Base-by-base conservation (phyloP, 2,888 invertebrate genomes). In the Leucophora obtusa region DNA sequence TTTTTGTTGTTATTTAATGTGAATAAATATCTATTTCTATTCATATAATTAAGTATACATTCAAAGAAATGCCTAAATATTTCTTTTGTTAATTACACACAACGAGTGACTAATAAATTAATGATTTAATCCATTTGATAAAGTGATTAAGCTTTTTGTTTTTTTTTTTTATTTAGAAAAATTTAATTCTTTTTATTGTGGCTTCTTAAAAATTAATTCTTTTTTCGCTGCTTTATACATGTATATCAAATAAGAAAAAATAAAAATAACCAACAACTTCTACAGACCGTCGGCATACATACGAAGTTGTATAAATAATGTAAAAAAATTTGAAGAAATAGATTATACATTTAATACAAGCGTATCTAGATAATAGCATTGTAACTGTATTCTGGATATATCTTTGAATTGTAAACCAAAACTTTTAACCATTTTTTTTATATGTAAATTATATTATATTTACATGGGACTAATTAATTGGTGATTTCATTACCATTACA, bases 71-170 rank as follows among this genome's bases (percentile, higher is more conserved):
- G 17, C 18, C 11, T 43, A 43, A 11, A 43, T 43, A 43, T 14
- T 24, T 43, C 43, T 50, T 58, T 50, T 58, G 35, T 50, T 66
- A 14, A 24, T 24, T 43, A 43, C 53, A 43, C 14, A 43, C 43
- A 21, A 54, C 24, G 2, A 24, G 24, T 65, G 65, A 59, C 63
- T 71, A 66, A 77, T 60, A 59, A 70, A 76, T 70, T 70, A 76
- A 62, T 62, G 60, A 60, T 21, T 71, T 71, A 77, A 77, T 77
- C 66, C 54, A 47, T 71, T 60, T 71, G 60, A 77, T 77, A 77
- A 71, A 77, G 66, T 65, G 71, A 76, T 77, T 77, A 65, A 38
- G 76, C 51, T 77, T 71, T 77, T 71, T 53, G 3, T 35, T 18
- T 7, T 66, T 15, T 21, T 8, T 21, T 15, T 54, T 24, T 50